Evolutionary conservation across 53 echinoderm and acorn worm genomes (phyloP).

Genomic region (Crossaster papposus): DNA sequence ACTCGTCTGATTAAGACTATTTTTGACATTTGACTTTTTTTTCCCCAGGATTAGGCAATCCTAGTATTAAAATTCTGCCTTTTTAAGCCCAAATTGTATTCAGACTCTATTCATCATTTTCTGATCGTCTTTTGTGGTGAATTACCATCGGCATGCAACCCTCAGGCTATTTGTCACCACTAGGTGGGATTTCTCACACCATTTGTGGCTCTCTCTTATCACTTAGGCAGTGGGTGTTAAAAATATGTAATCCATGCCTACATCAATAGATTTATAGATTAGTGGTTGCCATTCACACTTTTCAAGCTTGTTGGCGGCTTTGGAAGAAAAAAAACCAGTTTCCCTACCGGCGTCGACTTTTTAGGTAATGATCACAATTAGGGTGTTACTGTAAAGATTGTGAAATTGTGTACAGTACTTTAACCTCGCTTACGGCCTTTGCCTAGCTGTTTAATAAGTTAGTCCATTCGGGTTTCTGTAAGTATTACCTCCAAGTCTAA

Average conservation of each 20-base stretch:
- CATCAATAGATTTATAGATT: background rate
- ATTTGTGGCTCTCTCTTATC: background rate
- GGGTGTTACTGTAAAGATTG: background rate
- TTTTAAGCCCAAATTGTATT: background rate
- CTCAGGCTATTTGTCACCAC: background rate
- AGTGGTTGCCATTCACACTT: background rate
- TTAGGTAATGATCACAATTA: background rate
- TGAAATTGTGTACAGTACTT: background rate
- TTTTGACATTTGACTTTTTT: background rate
- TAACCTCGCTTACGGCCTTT: background rate
- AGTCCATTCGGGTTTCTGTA: background rate
- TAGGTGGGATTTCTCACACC: background rate
- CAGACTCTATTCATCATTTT: background rate
- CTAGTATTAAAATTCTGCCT: slow-evolving; percentile 12
- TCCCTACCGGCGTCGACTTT: background rate
- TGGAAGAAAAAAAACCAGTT: background rate
- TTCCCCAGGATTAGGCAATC: background rate
- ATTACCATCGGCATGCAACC: background rate
- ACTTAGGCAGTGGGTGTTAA: slow-evolving; percentile 15
- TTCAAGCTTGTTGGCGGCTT: background rate
- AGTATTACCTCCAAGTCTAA: background rate
- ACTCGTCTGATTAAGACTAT: background rate
- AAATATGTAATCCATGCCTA: background rate
- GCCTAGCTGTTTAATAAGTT: background rate
- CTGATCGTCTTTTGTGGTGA: background rate